Conservation (phyloP, 2,888 invertebrate genomes). For the Tipula unca region DNA sequence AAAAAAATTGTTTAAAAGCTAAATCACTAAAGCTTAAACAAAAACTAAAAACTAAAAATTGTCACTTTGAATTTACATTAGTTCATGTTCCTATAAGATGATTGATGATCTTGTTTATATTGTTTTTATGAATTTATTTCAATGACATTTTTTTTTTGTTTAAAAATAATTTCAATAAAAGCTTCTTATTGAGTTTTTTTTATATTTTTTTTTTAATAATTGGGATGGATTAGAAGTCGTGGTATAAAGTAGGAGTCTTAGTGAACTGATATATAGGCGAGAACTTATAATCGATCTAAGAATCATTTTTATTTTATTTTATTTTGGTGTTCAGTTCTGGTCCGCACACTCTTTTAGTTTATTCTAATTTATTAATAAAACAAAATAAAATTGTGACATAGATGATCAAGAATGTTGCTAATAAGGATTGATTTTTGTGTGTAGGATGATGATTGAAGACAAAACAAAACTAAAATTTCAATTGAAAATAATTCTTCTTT, state of each 20-base stretch:
- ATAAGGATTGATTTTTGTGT: neutral
- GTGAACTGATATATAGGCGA: neutral
- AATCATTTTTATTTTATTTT: neutral
- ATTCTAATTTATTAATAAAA: neutral
- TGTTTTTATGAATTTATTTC: neutral
- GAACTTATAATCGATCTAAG: neutral
- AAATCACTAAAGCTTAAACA: neutral
- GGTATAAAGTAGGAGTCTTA: neutral
- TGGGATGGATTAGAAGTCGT: neutral
- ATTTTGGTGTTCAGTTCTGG: neutral
- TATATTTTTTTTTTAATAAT: neutral
- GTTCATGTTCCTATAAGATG: neutral
- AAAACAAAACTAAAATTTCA: neutral
- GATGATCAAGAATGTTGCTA: conserved; percentile 14
- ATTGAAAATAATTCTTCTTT: neutral
- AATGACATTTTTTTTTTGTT: neutral
- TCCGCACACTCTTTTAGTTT: neutral
- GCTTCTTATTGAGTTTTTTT: neutral
- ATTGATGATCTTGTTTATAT: conserved; percentile 14
- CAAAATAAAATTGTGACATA: neutral
- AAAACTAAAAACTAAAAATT: neutral
- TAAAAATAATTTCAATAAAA: neutral
- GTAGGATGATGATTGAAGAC: conserved; percentile 14
- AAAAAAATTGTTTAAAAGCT: neutral
- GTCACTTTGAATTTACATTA: conserved; percentile 14